These are phyloP conservation scores for Mayetiola destructor DNA, from an alignment of 2,888 invertebrate genomes.

Conservation along the genomic window DNA sequence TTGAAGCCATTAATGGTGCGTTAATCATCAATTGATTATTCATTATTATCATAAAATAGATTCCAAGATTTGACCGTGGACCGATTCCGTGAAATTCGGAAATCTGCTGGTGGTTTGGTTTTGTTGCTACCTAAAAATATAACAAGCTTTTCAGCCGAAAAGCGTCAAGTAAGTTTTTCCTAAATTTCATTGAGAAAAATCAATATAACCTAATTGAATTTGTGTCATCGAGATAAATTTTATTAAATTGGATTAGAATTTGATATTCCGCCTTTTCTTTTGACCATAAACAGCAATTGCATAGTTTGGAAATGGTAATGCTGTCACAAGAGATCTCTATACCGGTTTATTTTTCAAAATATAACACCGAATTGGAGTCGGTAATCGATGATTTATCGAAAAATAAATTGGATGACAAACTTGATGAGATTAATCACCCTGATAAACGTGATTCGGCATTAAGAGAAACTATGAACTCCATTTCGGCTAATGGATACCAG, in stretches of 20 bases:
- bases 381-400: slow-evolving; percentile 62
- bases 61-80: slow-evolving; percentile 67
- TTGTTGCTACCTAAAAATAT: slow-evolving; percentile 66
- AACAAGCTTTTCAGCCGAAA: slow-evolving; percentile 44
- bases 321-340: slow-evolving; percentile 62
- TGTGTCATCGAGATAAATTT: not conserved
- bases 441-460: slow-evolving; percentile 55
- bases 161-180: slow-evolving; percentile 46
- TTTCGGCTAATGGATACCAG: slow-evolving; percentile 93
- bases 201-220: not conserved
- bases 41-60: slow-evolving; percentile 21
- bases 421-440: slow-evolving; percentile 35
- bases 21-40: not conserved
- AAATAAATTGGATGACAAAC: slow-evolving; percentile 30
- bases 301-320: slow-evolving; percentile 67
- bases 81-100: slow-evolving; percentile 57
- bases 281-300: slow-evolving; percentile 44
- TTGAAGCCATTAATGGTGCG: not conserved
- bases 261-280: not conserved
- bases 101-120: slow-evolving; percentile 74
- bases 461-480: slow-evolving; percentile 67
- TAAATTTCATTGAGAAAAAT: not conserved
- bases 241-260: not conserved
- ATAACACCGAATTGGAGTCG: slow-evolving; percentile 55
- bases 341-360: slow-evolving; percentile 76